These are phyloP conservation scores for Megatriorchis doriae DNA, from an alignment of 2,113 vertebrate genomes.

Conservation along the genomic window DNA sequence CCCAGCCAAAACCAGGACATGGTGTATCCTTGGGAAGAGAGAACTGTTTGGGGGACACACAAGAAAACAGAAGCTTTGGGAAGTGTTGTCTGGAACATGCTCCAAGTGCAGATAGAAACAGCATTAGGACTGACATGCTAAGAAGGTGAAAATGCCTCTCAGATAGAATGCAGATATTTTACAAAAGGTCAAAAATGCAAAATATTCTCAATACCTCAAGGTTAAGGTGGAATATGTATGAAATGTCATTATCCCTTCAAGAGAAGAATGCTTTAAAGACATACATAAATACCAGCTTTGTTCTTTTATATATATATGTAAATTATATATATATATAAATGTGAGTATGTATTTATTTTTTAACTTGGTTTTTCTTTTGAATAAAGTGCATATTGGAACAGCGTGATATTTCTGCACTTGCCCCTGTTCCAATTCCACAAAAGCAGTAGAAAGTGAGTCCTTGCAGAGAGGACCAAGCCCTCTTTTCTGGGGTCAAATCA, in stretches of 20 bases:
- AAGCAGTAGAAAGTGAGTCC: neutral
- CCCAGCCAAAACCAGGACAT: no score
- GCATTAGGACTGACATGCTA: neutral
- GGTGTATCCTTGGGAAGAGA: neutral
- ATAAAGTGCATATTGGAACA: neutral
- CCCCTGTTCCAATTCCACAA: neutral
- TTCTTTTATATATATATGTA: neutral
- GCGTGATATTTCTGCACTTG: neutral
- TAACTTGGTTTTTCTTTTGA: neutral
- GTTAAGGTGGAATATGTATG: neutral
- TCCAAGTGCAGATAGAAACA: neutral
- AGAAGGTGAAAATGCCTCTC: neutral
- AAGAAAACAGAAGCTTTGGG: neutral
- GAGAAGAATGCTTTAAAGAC: constrained; percentile 4
- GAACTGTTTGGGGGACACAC: neutral
- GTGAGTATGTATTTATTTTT: neutral
- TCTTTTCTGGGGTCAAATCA: neutral
- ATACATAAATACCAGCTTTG: neutral
- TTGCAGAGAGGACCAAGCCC: neutral
- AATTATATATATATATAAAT: no score
- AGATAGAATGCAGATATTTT: neutral
- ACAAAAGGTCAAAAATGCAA: constrained; percentile 9
- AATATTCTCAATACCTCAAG: neutral
- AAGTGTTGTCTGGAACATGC: neutral
- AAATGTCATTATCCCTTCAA: neutral